Evolutionary conservation across 2,113 vertebrate species (phyloP).

Genomic region (Ptyas mucosa): DNA sequence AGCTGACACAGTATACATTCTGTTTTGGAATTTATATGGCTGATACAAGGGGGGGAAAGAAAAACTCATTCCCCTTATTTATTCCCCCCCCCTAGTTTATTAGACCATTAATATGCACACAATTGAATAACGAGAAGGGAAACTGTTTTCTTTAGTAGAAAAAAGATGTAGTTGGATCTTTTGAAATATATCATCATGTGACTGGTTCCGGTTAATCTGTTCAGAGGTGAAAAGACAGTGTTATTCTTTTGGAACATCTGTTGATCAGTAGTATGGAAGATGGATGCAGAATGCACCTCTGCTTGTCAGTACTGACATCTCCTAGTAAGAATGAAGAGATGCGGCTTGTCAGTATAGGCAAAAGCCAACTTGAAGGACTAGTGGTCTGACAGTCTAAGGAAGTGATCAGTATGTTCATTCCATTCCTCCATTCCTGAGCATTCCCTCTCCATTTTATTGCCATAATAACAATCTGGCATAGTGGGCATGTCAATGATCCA

Average conservation of each 20-base stretch:
- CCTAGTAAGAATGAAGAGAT: neutral
- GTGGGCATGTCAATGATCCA: neutral
- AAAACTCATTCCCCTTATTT: neutral
- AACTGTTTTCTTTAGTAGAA: neutral
- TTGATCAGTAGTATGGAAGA: neutral
- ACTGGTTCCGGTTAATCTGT: neutral
- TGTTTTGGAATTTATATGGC: neutral
- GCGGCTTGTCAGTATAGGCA: neutral
- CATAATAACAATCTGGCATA: neutral
- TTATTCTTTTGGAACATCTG: neutral
- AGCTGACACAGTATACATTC: neutral
- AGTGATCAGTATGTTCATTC: neutral
- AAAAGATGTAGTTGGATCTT: neutral
- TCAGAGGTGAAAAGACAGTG: slow-evolving; percentile 24
- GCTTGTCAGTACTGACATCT: no score
- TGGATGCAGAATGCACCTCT: no score
- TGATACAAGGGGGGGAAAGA: neutral
- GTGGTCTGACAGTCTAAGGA: no score
- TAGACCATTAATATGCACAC: slow-evolving; percentile 14
- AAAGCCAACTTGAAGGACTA: neutral
- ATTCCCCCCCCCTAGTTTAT: neutral
- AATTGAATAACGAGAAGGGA: slow-evolving; percentile 14
- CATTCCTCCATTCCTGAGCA: neutral
- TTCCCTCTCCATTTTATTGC: neutral
- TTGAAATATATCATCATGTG: neutral